Percentiles rank a stretch among this genome's conserved stretches.
Conservation (phyloP, 2,888 invertebrate species). For the Ernsta delagoae region DNA sequence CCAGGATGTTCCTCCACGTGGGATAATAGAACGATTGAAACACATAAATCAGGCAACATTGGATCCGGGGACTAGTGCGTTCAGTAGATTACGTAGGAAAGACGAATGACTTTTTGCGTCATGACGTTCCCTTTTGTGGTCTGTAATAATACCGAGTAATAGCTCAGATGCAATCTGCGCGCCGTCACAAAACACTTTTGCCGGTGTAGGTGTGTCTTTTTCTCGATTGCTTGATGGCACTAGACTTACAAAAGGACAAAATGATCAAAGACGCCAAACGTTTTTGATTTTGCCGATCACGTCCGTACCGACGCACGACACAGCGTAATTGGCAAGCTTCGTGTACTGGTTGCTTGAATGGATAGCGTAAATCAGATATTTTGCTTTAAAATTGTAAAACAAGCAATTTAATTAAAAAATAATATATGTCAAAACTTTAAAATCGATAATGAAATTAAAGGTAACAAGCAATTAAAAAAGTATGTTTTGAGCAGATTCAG, state of each 20-base stretch:
- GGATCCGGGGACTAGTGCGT: slow-evolving; percentile 41
- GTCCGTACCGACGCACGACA: slow-evolving; percentile 39
- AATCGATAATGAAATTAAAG: too few relatives aligned
- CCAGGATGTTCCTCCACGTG: slow-evolving; percentile 21
- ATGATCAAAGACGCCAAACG: slow-evolving; percentile 43
- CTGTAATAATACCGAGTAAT: slow-evolving; percentile 46
- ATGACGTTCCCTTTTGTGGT: slow-evolving; percentile 44
- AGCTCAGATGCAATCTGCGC: slow-evolving; percentile 48
- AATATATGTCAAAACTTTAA: too few relatives aligned
- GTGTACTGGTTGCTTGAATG: slow-evolving; percentile 34
- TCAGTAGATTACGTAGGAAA: slow-evolving; percentile 34
- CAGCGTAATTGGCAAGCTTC: slow-evolving; percentile 35
- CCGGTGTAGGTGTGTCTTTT: slow-evolving; percentile 43
- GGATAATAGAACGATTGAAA: slow-evolving; percentile 38
- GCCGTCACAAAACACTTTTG: slow-evolving; percentile 53
- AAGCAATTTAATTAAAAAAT: slow-evolving; percentile 8
- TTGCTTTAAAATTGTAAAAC: slow-evolving; percentile 13
- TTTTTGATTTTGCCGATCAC: slow-evolving; percentile 49
- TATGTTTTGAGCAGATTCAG: too few relatives aligned
- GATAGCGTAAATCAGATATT: slow-evolving; percentile 25
- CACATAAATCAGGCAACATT: slow-evolving; percentile 46
- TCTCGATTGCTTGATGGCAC: slow-evolving; percentile 42
- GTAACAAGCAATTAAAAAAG: too few relatives aligned
- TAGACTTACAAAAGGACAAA: slow-evolving; percentile 42
- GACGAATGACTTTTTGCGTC: slow-evolving; percentile 46